These are phyloP conservation scores for Venustaconcha ellipsiformis DNA, from an alignment of 1,140 invertebrate genomes.

Conservation along the genomic window DNA sequence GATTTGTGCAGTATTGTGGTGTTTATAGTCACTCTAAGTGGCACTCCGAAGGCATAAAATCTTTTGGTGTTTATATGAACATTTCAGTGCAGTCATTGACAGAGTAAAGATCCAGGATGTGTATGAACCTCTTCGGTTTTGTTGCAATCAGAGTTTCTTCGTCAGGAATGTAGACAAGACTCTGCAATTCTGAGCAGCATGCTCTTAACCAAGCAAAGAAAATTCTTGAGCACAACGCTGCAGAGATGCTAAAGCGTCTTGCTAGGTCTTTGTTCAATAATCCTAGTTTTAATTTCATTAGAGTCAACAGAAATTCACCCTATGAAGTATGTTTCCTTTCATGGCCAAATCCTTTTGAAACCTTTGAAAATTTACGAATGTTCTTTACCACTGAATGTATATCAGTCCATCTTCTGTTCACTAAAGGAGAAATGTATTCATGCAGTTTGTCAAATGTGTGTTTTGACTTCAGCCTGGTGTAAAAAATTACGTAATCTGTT, in stretches of 20 bases:
- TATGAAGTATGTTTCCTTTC: constrained; percentile 13
- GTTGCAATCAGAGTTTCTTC: constrained; percentile 5
- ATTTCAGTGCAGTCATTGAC: constrained; percentile 24
- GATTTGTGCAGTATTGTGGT: constrained; percentile 24
- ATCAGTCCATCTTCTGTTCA: constrained; percentile 11
- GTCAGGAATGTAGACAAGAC: constrained; percentile 7
- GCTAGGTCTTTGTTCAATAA: constrained; percentile 21
- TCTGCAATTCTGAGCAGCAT: background rate
- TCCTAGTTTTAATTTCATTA: constrained; percentile 20
- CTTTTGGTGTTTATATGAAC: constrained; percentile 19
- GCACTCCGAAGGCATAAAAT: constrained; percentile 20
- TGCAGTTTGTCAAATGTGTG: constrained; percentile 12
- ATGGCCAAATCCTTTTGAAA: background rate
- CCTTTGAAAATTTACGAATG: background rate
- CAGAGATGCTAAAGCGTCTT: constrained; percentile 21
- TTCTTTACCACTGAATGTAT: background rate
- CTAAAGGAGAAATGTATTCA: constrained; percentile 1
- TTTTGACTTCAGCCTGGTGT: background rate
- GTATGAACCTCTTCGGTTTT: constrained; percentile 12
- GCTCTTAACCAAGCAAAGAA: constrained; percentile 23
- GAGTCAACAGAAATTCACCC: constrained; percentile 21
- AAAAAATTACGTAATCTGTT: constrained; percentile 9
- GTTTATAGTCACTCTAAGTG: constrained; percentile 28
- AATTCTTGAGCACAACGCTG: constrained; percentile 15
- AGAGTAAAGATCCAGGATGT: constrained; percentile 18